phyloP scores from a whole-genome alignment of 2,888 invertebrate genomes.

The Hipparchia sbordonii region DNA sequence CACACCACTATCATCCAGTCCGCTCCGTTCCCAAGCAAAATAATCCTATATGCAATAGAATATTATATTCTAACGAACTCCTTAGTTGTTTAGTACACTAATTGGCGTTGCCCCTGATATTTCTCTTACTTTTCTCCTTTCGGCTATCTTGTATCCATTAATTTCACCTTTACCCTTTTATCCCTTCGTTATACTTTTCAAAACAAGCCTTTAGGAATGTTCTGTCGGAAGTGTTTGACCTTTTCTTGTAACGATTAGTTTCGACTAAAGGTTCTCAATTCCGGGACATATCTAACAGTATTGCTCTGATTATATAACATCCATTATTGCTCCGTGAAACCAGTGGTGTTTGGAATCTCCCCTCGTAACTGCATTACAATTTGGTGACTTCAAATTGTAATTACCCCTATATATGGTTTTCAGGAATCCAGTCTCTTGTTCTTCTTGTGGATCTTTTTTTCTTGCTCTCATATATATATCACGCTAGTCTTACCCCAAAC shows the following conservation, averaged over 20 bases:
- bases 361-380: slow-evolving; percentile 84
- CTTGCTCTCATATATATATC: slow-evolving; percentile 22
- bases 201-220: slow-evolving; percentile 53
- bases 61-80: background rate
- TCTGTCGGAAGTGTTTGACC: slow-evolving; percentile 56
- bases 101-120: slow-evolving; percentile 17
- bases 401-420: slow-evolving; percentile 73
- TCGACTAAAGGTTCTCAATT: slow-evolving; percentile 65
- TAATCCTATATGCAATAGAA: slow-evolving; percentile 19
- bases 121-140: slow-evolving; percentile 34
- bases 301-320: slow-evolving; percentile 56
- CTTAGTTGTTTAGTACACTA: background rate
- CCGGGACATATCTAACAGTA: slow-evolving; percentile 49
- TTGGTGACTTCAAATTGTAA: slow-evolving; percentile 83
- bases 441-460: slow-evolving; percentile 69
- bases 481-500: slow-evolving; percentile 33
- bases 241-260: slow-evolving; percentile 64
- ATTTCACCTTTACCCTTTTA: slow-evolving; percentile 47
- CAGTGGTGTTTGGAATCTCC: slow-evolving; percentile 81
- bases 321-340: slow-evolving; percentile 48
- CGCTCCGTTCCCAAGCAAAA: slow-evolving; percentile 52
- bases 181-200: slow-evolving; percentile 56
- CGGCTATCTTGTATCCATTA: slow-evolving; percentile 34
- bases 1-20: slow-evolving; percentile 78
- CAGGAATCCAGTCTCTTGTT: slow-evolving; percentile 80